Conservation (phyloP, 2,797 vertebrate species). For the Microcaecilia unicolor region DNA sequence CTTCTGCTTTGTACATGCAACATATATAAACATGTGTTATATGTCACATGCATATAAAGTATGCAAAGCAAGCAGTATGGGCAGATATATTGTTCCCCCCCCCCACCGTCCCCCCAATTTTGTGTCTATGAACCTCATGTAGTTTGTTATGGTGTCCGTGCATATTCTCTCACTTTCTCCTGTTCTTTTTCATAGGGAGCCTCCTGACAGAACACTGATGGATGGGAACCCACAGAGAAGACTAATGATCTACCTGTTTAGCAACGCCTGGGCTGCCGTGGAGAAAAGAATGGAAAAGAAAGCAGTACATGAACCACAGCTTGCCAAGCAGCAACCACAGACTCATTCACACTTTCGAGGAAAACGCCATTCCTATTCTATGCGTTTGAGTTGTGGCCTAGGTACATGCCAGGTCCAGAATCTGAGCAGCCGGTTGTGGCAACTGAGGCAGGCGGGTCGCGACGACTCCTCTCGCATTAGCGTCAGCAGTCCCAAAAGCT, state of each 20-base stretch:
- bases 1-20: too few species aligned
- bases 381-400: slow-evolving; percentile 73
- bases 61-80: too few species aligned
- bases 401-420: slow-evolving; percentile 89
- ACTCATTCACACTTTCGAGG: slow-evolving; percentile 6
- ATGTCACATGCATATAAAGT: too few species aligned
- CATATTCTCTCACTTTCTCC: too few species aligned
- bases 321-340: background rate
- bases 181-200: slow-evolving; percentile 14
- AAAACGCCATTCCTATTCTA: slow-evolving; percentile 48
- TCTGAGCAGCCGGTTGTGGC: slow-evolving; percentile 82
- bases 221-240: background rate
- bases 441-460: slow-evolving; percentile 62
- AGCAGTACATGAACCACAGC: background rate
- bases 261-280: rapidly evolving
- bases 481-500: slow-evolving; percentile 80
- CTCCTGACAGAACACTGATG: background rate
- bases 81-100: too few species aligned
- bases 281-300: too few species aligned
- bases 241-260: background rate
- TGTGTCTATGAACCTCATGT: too few species aligned
- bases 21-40: too few species aligned
- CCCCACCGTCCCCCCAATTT: too few species aligned
- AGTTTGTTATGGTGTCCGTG: too few species aligned
- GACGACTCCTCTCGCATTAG: slow-evolving; percentile 68